Conservation (phyloP, 2,888 invertebrate genomes). For the Ellobium chinense region DNA sequence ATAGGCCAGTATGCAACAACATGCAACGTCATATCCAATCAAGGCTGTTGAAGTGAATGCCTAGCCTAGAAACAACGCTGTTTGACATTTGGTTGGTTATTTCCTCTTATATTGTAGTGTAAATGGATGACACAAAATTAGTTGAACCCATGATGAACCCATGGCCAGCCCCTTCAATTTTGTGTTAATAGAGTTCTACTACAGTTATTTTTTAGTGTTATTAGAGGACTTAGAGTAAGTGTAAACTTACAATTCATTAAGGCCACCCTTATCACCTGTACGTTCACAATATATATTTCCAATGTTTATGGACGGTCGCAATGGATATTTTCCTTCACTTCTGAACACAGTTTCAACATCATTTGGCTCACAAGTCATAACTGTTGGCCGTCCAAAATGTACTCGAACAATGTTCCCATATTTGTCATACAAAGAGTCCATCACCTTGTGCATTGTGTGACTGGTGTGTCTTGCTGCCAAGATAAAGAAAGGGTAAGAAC, state of each 20-base stretch:
- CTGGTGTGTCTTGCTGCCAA: not conserved
- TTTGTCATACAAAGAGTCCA: conserved; percentile 26
- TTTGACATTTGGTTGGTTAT: too few relatives aligned
- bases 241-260: conserved; percentile 16
- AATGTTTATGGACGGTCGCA: conserved; percentile 6
- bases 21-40: not conserved
- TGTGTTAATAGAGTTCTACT: too few relatives aligned
- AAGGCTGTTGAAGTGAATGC: too few relatives aligned
- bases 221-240: not conserved
- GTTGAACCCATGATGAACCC: too few relatives aligned
- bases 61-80: too few relatives aligned
- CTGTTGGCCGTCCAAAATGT: conserved; percentile 7
- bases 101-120: not conserved
- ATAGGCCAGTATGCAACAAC: not conserved
- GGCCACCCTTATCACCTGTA: not conserved
- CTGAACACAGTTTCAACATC: conserved; percentile 41
- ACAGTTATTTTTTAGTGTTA: not conserved
- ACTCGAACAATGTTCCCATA: conserved; percentile 38
- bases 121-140: too few relatives aligned
- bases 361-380: conserved; percentile 20
- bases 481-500: not conserved
- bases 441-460: not conserved
- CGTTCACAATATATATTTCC: conserved; percentile 13
- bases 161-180: too few relatives aligned
- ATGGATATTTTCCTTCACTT: conserved; percentile 35